Percentiles rank a stretch among this genome's conserved stretches.
phyloP scores from a whole-genome alignment of 2,888 invertebrate genomes.

The Thymelicus sylvestris region DNA sequence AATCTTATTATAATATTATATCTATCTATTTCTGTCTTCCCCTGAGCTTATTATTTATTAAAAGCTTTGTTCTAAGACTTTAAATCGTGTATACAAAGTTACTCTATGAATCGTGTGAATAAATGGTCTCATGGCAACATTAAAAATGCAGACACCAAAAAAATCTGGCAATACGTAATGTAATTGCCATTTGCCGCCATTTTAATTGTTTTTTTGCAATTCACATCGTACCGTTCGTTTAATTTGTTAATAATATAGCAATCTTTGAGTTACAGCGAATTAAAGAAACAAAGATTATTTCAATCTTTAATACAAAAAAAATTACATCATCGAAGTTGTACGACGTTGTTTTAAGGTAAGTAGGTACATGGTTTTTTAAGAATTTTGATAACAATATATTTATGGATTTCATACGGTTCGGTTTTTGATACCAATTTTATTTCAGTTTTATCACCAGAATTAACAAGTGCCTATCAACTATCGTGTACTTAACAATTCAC shows the following conservation, averaged over 20 bases:
- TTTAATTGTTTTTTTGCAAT: constrained; percentile 58
- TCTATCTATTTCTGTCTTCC: too few species aligned
- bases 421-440: constrained; percentile 1
- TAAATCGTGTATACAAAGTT: too few species aligned
- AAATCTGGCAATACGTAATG: background rate
- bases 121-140: too few species aligned
- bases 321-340: too few species aligned
- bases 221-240: constrained; percentile 4
- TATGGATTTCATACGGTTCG: background rate
- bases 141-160: too few species aligned
- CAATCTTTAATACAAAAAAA: too few species aligned
- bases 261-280: background rate
- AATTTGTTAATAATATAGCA: background rate
- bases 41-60: too few species aligned
- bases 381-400: background rate
- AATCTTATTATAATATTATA: too few species aligned
- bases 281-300: too few species aligned
- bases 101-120: too few species aligned
- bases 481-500: background rate
- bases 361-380: background rate
- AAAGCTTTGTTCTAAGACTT: too few species aligned
- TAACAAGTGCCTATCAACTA: background rate
- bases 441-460: background rate
- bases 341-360: background rate
- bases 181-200: constrained; percentile 73